Evolutionary conservation across 2,888 invertebrate species (phyloP).

Genomic region (Nasonia oneida): DNA sequence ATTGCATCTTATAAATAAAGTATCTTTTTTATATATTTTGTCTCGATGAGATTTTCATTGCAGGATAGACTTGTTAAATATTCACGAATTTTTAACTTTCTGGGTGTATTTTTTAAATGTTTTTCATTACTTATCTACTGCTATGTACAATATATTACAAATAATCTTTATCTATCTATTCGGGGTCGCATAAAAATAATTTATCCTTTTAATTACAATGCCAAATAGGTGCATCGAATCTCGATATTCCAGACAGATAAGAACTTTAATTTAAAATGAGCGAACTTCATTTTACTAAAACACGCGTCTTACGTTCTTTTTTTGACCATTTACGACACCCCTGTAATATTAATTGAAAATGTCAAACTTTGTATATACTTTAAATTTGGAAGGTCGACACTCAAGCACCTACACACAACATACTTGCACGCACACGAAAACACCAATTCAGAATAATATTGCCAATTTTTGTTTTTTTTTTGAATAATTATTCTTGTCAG

Average conservation of each 20-base stretch:
- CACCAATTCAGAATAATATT: slow-evolving; percentile 38
- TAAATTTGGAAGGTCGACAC: slow-evolving; percentile 27
- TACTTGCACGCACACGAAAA: slow-evolving; percentile 39
- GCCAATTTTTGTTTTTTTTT: slow-evolving; percentile 13
- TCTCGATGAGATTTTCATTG: slow-evolving; percentile 39
- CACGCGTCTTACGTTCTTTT: not conserved
- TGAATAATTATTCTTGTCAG: slow-evolving; percentile 28
- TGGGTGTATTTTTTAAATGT: slow-evolving; percentile 47
- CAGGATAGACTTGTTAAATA: slow-evolving; percentile 55
- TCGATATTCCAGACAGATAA: slow-evolving; percentile 32
- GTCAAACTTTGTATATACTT: slow-evolving; percentile 24
- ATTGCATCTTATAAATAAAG: slow-evolving; percentile 43
- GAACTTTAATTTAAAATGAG: not conserved
- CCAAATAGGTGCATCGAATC: slow-evolving; percentile 42
- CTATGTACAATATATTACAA: slow-evolving; percentile 78
- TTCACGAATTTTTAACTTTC: slow-evolving; percentile 52
- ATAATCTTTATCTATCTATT: slow-evolving; percentile 70
- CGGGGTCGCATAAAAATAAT: slow-evolving; percentile 71
- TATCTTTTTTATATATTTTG: slow-evolving; percentile 48
- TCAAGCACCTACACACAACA: slow-evolving; percentile 46
- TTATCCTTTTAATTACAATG: slow-evolving; percentile 63
- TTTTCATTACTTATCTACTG: slow-evolving; percentile 69
- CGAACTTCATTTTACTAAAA: not conserved
- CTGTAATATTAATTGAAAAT: slow-evolving; percentile 35
- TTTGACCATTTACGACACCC: slow-evolving; percentile 5